Evolutionary conservation across 2,113 vertebrate species (phyloP).

Genomic region (Anser cygnoides): DNA sequence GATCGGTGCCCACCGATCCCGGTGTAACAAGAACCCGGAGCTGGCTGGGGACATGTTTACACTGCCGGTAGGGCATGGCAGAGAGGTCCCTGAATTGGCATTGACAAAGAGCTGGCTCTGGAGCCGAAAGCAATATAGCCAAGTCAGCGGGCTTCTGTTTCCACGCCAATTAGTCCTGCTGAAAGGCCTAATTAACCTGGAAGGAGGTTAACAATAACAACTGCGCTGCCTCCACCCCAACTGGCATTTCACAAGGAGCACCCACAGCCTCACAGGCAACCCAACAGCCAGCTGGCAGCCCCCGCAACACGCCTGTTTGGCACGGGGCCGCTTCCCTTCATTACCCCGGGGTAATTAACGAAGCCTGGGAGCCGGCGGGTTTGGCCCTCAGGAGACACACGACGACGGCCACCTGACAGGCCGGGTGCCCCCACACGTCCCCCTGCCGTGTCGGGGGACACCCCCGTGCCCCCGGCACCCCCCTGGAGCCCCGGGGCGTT

Average conservation of each 20-base stretch:
- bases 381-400: fast-evolving
- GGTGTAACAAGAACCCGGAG: background rate
- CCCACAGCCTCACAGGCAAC: background rate
- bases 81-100: background rate
- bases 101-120: background rate
- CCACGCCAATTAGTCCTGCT: background rate
- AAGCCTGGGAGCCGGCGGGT: background rate
- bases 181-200: background rate
- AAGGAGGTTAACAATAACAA: background rate
- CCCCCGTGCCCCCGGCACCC: background rate
- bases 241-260: background rate
- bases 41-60: background rate
- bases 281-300: fast-evolving
- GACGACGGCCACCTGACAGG: background rate
- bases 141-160: background rate
- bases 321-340: fast-evolving
- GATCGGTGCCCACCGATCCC: background rate
- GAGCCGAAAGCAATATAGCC: background rate
- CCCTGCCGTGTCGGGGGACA: fast-evolving
- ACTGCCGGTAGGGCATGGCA: fast-evolving
- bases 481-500: background rate
- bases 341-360: no score
- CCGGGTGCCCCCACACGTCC: background rate
- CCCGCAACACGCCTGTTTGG: fast-evolving
- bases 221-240: background rate